These are phyloP conservation scores for Erpornis zantholeuca DNA, from an alignment of 2,113 vertebrate genomes.

Conservation along the genomic window DNA sequence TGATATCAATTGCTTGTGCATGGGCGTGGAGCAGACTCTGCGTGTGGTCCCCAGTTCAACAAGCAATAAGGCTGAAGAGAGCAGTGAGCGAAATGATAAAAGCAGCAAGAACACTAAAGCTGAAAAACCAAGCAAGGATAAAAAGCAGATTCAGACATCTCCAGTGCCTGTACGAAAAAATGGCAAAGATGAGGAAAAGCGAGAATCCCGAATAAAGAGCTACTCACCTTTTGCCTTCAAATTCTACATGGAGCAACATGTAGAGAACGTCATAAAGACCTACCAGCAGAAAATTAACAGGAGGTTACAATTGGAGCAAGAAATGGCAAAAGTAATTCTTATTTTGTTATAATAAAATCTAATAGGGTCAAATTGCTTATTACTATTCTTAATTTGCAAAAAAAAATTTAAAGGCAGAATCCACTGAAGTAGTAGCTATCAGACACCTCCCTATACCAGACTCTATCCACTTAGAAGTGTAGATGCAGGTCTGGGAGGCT, in stretches of 20 bases:
- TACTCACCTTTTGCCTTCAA: slow-evolving; percentile 98
- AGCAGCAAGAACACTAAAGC: slow-evolving; percentile 77
- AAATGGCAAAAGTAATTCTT: slow-evolving; percentile 93
- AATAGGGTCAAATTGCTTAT: not conserved
- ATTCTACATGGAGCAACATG: slow-evolving; percentile 99
- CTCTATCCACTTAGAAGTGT: not conserved
- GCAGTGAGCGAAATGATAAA: slow-evolving; percentile 77
- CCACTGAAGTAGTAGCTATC: not conserved
- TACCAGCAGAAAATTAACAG: slow-evolving; percentile 97
- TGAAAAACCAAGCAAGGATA: slow-evolving; percentile 86
- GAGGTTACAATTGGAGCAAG: slow-evolving; percentile 92
- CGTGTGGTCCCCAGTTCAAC: slow-evolving; percentile 41
- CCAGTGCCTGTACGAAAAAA: slow-evolving; percentile 91
- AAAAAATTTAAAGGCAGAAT: not conserved
- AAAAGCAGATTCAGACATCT: slow-evolving; percentile 97
- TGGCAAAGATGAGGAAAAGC: slow-evolving; percentile 90
- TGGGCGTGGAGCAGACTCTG: slow-evolving; percentile 75
- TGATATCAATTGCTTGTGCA: slow-evolving; percentile 70
- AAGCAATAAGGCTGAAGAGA: slow-evolving; percentile 65
- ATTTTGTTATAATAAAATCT: not conserved
- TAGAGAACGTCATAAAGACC: slow-evolving; percentile 97
- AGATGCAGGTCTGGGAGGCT: not conserved
- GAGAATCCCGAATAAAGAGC: slow-evolving; percentile 96
- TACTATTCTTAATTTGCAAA: not conserved
- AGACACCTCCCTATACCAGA: not conserved